phyloP scores from a whole-genome alignment of 1,140 invertebrate species.

The Hypsibius dujardini region DNA sequence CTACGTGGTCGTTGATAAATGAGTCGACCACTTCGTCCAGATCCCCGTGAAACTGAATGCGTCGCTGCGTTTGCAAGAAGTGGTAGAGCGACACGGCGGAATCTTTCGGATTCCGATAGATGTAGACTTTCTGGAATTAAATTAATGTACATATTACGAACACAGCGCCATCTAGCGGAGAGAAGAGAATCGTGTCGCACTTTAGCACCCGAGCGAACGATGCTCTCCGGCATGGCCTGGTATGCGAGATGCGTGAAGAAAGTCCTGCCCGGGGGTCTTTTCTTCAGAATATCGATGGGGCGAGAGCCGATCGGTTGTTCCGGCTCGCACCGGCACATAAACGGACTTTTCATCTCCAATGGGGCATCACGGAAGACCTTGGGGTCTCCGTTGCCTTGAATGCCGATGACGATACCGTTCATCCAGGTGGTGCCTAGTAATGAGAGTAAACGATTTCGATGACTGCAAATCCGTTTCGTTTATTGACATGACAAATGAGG shows the following conservation, averaged over 20 bases:
- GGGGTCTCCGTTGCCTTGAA: not conserved
- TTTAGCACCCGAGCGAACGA: not conserved
- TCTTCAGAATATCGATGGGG: conserved; percentile 2
- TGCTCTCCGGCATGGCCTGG: not conserved
- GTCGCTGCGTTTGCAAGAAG: not conserved
- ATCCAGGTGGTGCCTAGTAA: conserved; percentile 12
- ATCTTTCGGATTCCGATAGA: conserved; percentile 14
- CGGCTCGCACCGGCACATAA: conserved; percentile 11
- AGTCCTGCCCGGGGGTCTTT: not conserved
- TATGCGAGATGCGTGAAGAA: conserved; percentile 16
- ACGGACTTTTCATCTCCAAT: conserved; percentile 15
- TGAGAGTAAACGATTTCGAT: not conserved
- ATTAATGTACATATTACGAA: not conserved
- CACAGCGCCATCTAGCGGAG: not conserved
- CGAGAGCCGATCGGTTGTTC: conserved; percentile 6
- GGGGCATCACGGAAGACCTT: not conserved
- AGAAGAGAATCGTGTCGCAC: not conserved
- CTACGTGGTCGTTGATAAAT: conserved; percentile 1
- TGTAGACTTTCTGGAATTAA: conserved; percentile 2
- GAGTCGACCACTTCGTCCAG: conserved; percentile 9
- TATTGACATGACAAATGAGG: not conserved
- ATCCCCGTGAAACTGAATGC: conserved; percentile 12
- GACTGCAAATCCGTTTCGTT: not conserved
- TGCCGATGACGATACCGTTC: conserved; percentile 11
- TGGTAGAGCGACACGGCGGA: not conserved